Conservation (phyloP, 2,797 vertebrate species). For the Parambassis ranga region DNA sequence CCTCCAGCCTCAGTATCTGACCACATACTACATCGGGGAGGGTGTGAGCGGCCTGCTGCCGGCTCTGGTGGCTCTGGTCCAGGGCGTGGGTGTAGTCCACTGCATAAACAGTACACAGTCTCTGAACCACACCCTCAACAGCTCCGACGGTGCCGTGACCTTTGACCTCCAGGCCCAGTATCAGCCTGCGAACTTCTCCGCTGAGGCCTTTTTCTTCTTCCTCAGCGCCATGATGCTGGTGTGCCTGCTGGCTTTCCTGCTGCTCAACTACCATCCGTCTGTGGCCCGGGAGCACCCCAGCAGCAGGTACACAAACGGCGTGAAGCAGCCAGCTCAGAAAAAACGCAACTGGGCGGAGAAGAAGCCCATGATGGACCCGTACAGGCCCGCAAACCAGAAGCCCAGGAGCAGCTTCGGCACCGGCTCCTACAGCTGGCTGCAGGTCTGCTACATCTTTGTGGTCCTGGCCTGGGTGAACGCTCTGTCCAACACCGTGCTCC, state of each 20-base stretch:
- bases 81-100: slow-evolving; percentile 79
- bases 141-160: background rate
- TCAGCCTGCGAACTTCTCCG: slow-evolving; percentile 81
- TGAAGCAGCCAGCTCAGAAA: background rate
- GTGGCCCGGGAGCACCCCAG: slow-evolving; percentile 58
- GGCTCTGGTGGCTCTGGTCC: slow-evolving; percentile 78
- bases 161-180: slow-evolving; percentile 64
- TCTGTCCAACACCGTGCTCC: slow-evolving; percentile 82
- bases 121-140: slow-evolving; percentile 31
- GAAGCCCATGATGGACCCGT: slow-evolving; percentile 69
- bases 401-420: slow-evolving; percentile 59
- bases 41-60: slow-evolving; percentile 81
- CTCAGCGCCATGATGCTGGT: slow-evolving; percentile 82
- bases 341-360: slow-evolving; percentile 49
- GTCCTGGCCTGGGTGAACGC: slow-evolving; percentile 79
- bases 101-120: slow-evolving; percentile 69
- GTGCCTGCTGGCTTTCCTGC: slow-evolving; percentile 77
- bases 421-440: slow-evolving; percentile 63
- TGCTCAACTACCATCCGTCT: slow-evolving; percentile 80
- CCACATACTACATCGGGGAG: slow-evolving; percentile 84
- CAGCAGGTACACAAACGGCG: slow-evolving; percentile 29
- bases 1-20: slow-evolving; percentile 78
- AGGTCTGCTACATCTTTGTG: slow-evolving; percentile 79
- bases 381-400: slow-evolving; percentile 7
- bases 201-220: slow-evolving; percentile 83